phyloP scores from a whole-genome alignment of 1,140 invertebrate genomes.

The Phymastichus coffea region DNA sequence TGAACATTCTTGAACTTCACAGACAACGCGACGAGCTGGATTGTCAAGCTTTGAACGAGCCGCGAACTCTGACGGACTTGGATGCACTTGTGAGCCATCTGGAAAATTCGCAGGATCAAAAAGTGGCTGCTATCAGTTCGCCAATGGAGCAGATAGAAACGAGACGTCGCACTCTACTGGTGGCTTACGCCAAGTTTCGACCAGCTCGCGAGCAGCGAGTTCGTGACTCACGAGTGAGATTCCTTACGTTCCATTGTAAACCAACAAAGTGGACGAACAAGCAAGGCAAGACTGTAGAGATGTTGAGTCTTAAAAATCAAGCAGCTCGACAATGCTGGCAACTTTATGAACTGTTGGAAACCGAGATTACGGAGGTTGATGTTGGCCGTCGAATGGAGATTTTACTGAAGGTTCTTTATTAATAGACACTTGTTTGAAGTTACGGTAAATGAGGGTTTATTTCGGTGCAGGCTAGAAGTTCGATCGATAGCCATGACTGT shows the following conservation, averaged over 20 bases:
- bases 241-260: constrained; percentile 62
- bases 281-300: constrained; percentile 60
- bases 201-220: not conserved
- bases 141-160: too few relatives aligned
- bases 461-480: constrained; percentile 37
- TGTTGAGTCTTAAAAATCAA: constrained; percentile 68
- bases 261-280: constrained; percentile 63
- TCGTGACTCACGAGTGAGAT: not conserved
- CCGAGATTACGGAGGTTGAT: constrained; percentile 40
- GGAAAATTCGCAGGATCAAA: not conserved
- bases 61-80: not conserved
- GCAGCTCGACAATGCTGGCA: constrained; percentile 63
- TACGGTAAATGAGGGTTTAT: too few relatives aligned
- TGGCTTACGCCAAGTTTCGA: not conserved
- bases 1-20: too few relatives aligned
- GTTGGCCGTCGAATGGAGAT: constrained; percentile 60
- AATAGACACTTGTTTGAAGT: constrained; percentile 35
- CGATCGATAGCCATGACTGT: constrained; percentile 59
- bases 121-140: too few relatives aligned
- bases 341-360: constrained; percentile 60
- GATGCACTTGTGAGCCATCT: constrained; percentile 2
- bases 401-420: constrained; percentile 53
- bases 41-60: constrained; percentile 1
- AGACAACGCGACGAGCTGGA: not conserved
- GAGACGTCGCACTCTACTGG: not conserved